phyloP scores from a whole-genome alignment of 2,797 vertebrate species.

The Intellagama lesueurii region DNA sequence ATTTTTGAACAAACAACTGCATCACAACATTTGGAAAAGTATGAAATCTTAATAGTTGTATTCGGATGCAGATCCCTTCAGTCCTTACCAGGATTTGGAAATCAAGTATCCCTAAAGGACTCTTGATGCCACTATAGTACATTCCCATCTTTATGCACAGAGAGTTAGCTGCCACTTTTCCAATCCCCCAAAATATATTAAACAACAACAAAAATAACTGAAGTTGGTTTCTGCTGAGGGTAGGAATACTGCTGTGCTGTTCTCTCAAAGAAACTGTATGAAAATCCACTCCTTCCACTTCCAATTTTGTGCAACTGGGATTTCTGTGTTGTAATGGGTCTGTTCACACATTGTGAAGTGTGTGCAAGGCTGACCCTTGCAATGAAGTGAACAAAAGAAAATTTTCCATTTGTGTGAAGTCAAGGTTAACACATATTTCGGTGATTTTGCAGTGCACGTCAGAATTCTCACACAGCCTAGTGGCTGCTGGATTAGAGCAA shows the following conservation, averaged over 20 bases:
- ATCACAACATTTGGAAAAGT: background rate
- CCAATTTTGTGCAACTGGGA: background rate
- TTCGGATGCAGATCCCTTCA: background rate
- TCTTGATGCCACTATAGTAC: background rate
- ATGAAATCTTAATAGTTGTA: background rate
- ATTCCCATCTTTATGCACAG: background rate
- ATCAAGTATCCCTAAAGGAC: background rate
- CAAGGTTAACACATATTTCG: background rate
- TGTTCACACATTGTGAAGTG: background rate
- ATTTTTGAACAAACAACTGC: background rate
- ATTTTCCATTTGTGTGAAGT: background rate
- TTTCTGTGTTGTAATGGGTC: background rate
- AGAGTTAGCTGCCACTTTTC: slow-evolving; percentile 39
- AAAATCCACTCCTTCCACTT: background rate
- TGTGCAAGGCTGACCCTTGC: background rate
- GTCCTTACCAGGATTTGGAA: background rate
- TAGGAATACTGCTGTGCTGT: too few relatives aligned
- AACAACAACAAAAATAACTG: slow-evolving; percentile 22
- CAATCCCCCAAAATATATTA: slow-evolving; percentile 2
- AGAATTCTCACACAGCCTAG: background rate
- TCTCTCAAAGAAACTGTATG: background rate
- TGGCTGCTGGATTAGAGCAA: background rate
- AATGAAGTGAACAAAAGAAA: background rate
- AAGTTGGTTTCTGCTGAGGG: slow-evolving; percentile 6
- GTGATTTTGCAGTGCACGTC: background rate